Conservation (phyloP, 2,797 vertebrate species). For the Geotrypetes seraphini region DNA sequence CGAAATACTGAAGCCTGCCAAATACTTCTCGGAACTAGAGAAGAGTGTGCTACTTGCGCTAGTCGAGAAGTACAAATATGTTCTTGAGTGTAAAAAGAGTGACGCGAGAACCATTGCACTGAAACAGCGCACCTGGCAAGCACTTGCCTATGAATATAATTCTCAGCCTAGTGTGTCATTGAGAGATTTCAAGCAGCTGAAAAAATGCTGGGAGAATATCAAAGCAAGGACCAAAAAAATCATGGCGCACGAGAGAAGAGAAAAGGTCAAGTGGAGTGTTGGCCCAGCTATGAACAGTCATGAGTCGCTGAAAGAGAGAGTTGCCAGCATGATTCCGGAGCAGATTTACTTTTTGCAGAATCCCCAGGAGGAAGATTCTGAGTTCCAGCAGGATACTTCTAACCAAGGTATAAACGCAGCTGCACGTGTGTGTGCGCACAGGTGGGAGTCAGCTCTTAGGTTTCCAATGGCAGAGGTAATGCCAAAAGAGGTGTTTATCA, state of each 20-base stretch:
- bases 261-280: conserved; percentile 59
- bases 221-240: conserved; percentile 72
- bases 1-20: conserved; percentile 69
- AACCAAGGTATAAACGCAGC: conserved; percentile 66
- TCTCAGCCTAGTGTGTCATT: conserved; percentile 61
- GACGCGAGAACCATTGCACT: conserved; percentile 64
- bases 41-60: conserved; percentile 64
- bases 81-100: conserved; percentile 64
- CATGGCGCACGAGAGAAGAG: conserved; percentile 63
- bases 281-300: conserved; percentile 56
- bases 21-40: conserved; percentile 70
- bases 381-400: conserved; percentile 52
- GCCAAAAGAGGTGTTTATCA: too few relatives aligned
- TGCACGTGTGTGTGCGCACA: too few relatives aligned
- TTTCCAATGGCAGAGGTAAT: too few relatives aligned
- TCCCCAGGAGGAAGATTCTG: conserved; percentile 54
- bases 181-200: conserved; percentile 64
- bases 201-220: conserved; percentile 73
- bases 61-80: conserved; percentile 62
- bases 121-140: conserved; percentile 66
- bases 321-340: conserved; percentile 56
- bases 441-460: too few relatives aligned
- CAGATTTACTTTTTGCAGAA: conserved; percentile 65
- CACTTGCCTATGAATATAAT: conserved; percentile 60
- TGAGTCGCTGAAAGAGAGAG: conserved; percentile 60